Evolutionary conservation across 2,113 vertebrate species (phyloP).

Genomic region (Henicopernis longicauda): DNA sequence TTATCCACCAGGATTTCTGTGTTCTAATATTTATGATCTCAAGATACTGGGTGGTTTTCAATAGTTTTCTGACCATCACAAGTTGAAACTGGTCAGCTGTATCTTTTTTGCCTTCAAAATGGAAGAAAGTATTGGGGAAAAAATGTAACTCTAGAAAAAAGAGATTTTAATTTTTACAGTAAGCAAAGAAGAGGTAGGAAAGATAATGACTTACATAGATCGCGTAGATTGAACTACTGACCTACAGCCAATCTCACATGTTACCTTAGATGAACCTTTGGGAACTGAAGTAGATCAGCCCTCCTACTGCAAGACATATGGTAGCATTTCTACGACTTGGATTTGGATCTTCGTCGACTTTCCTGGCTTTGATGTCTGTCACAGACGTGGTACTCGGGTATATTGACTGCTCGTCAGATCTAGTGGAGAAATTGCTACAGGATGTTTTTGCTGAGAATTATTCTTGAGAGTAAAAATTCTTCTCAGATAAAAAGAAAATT

Average conservation of each 20-base stretch:
- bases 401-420: not conserved
- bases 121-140: not conserved
- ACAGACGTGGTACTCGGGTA: not conserved
- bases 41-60: not conserved
- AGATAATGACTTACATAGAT: fast-evolving
- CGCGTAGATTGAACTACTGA: too few relatives aligned
- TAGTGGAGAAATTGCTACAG: not conserved
- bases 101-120: not conserved
- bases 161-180: not conserved
- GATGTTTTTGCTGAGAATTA: not conserved
- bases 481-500: not conserved
- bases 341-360: not conserved
- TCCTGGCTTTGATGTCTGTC: not conserved
- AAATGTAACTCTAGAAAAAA: not conserved
- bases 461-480: not conserved
- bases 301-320: not conserved
- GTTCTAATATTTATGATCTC: not conserved
- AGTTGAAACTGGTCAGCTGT: not conserved
- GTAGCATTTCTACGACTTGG: not conserved
- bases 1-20: not conserved
- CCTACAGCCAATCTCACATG: fast-evolving
- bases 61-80: not conserved
- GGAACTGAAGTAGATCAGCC: not conserved
- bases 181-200: not conserved
- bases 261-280: not conserved